phyloP scores from a whole-genome alignment of 1,140 invertebrate species.

The Saccostrea cuccullata region DNA sequence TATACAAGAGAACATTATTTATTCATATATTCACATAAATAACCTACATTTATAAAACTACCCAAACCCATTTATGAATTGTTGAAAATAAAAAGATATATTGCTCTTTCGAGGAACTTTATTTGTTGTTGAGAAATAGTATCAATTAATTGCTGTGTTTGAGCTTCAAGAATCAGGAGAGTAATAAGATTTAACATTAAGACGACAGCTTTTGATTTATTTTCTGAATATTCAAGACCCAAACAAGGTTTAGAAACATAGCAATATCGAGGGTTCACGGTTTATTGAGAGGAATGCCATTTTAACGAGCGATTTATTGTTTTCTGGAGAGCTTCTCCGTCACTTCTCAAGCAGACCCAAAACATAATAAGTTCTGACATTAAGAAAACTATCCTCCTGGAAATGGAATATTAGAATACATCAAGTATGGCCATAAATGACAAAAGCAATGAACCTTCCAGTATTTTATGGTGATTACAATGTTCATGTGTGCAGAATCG shows the following conservation, averaged over 20 bases:
- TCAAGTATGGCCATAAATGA: neutral
- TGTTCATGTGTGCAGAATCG: neutral
- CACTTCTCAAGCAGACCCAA: neutral
- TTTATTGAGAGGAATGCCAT: neutral
- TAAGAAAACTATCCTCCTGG: constrained; percentile 19
- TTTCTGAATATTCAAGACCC: neutral
- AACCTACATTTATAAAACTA: too few relatives aligned
- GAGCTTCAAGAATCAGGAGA: neutral
- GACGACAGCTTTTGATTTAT: constrained; percentile 3
- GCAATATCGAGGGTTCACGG: neutral
- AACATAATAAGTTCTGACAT: neutral
- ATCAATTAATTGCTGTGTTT: neutral
- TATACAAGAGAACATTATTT: too few relatives aligned
- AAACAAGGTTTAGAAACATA: neutral
- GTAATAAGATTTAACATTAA: neutral
- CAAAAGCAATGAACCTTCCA: neutral
- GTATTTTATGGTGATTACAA: constrained; percentile 10
- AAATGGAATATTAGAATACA: constrained; percentile 25
- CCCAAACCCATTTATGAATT: too few relatives aligned
- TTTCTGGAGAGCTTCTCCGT: neutral
- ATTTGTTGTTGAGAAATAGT: neutral
- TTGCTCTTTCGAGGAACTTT: too few relatives aligned
- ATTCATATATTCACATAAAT: too few relatives aligned
- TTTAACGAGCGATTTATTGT: constrained; percentile 22
- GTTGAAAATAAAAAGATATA: too few relatives aligned